Base-by-base conservation (phyloP, 2,113 vertebrate species). In the Murina feae region DNA sequence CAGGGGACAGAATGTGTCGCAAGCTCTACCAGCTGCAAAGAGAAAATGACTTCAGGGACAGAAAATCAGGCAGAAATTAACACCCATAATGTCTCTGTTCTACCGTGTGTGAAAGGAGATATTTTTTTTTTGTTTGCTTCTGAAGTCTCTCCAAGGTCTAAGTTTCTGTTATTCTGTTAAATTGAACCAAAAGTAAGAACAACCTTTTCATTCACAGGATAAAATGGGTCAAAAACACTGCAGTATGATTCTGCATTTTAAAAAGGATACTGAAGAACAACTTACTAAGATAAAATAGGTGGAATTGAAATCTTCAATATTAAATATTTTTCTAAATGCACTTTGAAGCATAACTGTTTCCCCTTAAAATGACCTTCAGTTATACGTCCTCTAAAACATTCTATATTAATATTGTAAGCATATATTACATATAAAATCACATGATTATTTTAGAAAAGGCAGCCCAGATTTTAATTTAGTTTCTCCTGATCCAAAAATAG, bases 191-290 rank as follows among this genome's bases (percentile, higher is more conserved):
- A 91, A 85, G 66, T 78, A 89, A 95, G 81, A 78, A 95, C 87
- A 94, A 79, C 37, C 68, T 90, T 97, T 90, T 83, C 71, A 93
- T 92, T 96, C 84, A 95, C 78, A 60, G 69, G 82, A 82, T 60
- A 96, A 97, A 96, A 95, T 96, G 92, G 94, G 94, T 93, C 96
- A 97, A 91, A 92, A 96, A 87, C 81, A 90, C 89, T 92, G 93
- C 96, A 96, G 96, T 71, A 94, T 97, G 97, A 97, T 72, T 96
- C 71, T 96, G 96, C 95, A 95, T 93, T 96, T 97, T 97, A 83
- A 92, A 92, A 95, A 96, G 44, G 83, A 83, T 89, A 83, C 39
- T 80, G 17, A 95, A 88, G 44, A 78, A 95, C 44, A 91, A 89
- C 44, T 58, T 69, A 86, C 44, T 49, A n/a, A 95, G 84, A 95